These are phyloP conservation scores for Drosophila bunnanda DNA, from an alignment of 2,888 invertebrate species.

Conservation along the genomic window DNA sequence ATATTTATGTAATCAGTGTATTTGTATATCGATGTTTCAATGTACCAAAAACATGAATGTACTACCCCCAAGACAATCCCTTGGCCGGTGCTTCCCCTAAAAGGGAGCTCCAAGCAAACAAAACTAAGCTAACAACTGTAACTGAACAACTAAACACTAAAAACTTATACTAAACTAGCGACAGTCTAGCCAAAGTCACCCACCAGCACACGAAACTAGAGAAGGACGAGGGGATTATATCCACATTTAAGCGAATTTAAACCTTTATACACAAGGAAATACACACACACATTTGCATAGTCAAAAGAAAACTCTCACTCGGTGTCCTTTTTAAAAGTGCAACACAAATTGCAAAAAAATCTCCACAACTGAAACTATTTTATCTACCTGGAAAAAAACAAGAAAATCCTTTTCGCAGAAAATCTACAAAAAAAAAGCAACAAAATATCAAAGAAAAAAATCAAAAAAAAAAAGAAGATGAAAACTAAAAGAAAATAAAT, in stretches of 20 bases:
- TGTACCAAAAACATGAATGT: conserved; percentile 54
- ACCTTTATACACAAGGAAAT: conserved; percentile 58
- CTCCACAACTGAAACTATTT: conserved; percentile 68
- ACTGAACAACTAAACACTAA: conserved; percentile 8
- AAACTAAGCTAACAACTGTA: conserved; percentile 41
- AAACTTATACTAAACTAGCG: conserved; percentile 27
- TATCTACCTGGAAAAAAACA: conserved; percentile 48
- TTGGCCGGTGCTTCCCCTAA: conserved; percentile 59
- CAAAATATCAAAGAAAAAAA: conserved; percentile 24
- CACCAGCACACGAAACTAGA: conserved; percentile 23
- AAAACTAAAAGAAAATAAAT: conserved; percentile 20
- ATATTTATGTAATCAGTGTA: conserved; percentile 58
- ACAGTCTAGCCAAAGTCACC: conserved; percentile 39
- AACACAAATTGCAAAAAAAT: conserved; percentile 46
- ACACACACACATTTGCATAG: conserved; percentile 67
- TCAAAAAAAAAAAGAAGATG: conserved; percentile 14
- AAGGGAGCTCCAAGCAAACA: conserved; percentile 55
- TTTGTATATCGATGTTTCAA: conserved; percentile 75
- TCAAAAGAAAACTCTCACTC: conserved; percentile 71
- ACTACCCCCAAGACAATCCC: conserved; percentile 77
- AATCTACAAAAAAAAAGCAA: conserved; percentile 41
- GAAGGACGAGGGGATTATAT: conserved; percentile 32
- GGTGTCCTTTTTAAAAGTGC: conserved; percentile 73
- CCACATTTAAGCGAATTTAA: conserved; percentile 71
- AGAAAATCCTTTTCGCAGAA: too few species aligned